phyloP scores from a whole-genome alignment of 2,888 invertebrate genomes.

The Cataglyphis altisquamis region DNA sequence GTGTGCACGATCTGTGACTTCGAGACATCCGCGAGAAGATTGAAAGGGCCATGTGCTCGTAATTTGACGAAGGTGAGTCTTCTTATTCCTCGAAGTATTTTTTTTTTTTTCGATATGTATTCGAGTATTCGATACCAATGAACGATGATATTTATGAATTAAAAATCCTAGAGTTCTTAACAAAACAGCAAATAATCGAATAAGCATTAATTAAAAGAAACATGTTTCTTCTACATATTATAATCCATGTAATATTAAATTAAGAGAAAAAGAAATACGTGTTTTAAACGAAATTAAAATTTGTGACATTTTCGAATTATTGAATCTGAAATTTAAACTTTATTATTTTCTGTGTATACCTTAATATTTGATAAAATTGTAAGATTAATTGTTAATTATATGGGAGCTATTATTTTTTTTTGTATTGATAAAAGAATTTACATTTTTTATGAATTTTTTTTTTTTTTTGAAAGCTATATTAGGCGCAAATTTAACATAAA shows the following conservation, averaged over 20 bases:
- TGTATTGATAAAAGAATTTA: background rate
- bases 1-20: constrained; percentile 56
- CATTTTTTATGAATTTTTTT: background rate
- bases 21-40: constrained; percentile 29
- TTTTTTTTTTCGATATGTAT: background rate
- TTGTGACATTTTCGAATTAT: background rate
- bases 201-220: background rate
- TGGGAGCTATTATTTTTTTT: background rate
- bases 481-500: background rate
- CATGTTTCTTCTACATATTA: background rate
- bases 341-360: background rate
- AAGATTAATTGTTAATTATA: background rate
- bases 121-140: background rate
- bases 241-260: background rate
- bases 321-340: background rate
- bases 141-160: background rate
- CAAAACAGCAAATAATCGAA: background rate
- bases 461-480: background rate
- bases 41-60: background rate
- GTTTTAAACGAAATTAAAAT: background rate
- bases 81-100: too few relatives aligned
- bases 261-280: background rate
- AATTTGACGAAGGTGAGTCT: background rate
- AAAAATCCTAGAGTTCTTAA: background rate
- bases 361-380: background rate